These are phyloP conservation scores for Aphelenchoides avenae DNA, from an alignment of 1,140 invertebrate genomes.

Conservation along the genomic window DNA sequence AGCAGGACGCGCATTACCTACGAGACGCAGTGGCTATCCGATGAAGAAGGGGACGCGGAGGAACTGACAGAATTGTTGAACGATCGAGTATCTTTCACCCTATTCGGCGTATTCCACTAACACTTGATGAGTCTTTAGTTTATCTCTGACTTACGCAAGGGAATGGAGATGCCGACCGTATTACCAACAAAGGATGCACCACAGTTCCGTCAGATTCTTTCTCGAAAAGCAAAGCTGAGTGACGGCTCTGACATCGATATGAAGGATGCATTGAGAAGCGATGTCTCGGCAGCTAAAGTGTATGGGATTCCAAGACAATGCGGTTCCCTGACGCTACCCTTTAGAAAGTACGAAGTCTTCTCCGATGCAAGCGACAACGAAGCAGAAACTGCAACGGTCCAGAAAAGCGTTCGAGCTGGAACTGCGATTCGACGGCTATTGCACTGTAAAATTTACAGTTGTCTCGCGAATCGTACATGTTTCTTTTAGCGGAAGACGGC, in stretches of 20 bases:
- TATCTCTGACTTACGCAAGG: conserved; percentile 24
- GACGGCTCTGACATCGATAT: neutral
- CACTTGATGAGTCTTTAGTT: conserved; percentile 23
- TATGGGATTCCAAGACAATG: neutral
- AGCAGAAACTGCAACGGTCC: neutral
- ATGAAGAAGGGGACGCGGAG: conserved; percentile 20
- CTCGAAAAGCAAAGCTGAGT: conserved; percentile 2
- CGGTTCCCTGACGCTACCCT: neutral
- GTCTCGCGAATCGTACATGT: too few relatives aligned
- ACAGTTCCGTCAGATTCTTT: conserved; percentile 11
- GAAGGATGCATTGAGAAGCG: neutral
- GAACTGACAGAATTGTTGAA: conserved; percentile 24
- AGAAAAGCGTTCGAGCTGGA: neutral
- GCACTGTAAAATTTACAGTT: too few relatives aligned
- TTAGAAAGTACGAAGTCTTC: neutral
- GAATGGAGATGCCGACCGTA: conserved; percentile 24
- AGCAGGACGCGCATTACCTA: conserved; percentile 2
- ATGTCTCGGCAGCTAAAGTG: neutral
- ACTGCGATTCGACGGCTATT: neutral
- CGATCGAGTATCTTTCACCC: conserved; percentile 3
- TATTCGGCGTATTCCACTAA: neutral
- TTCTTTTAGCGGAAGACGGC: neutral
- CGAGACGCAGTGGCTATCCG: conserved; percentile 27
- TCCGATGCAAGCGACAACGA: neutral
- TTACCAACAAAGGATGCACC: conserved; percentile 23